A percentile compares a stretch with the other conserved stretches of the same genome.
Conservation (phyloP, 2,888 invertebrate genomes). For the Villa cingulata region DNA sequence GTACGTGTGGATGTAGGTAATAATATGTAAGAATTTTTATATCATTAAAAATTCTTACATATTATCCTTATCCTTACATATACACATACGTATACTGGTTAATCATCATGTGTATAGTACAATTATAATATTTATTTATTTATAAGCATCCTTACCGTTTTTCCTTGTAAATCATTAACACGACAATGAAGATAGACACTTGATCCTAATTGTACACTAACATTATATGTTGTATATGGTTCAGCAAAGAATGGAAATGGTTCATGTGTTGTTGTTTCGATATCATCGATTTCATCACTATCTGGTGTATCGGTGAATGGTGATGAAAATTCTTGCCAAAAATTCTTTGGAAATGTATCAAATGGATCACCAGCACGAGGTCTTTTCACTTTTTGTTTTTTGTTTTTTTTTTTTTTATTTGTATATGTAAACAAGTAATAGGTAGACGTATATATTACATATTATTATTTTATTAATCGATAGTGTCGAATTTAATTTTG, state of each 20-base stretch:
- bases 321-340: slow-evolving; percentile 37
- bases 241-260: slow-evolving; percentile 63
- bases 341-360: slow-evolving; percentile 35
- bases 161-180: slow-evolving; percentile 54
- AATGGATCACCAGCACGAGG: slow-evolving; percentile 35
- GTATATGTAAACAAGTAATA: too few species aligned
- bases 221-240: slow-evolving; percentile 44
- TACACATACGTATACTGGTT: too few species aligned
- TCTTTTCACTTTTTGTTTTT: slow-evolving; percentile 27
- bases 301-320: slow-evolving; percentile 36
- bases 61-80: too few species aligned
- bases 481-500: too few species aligned
- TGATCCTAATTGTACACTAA: slow-evolving; percentile 52
- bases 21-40: too few species aligned
- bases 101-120: too few species aligned
- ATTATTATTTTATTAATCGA: too few species aligned
- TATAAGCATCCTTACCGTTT: slow-evolving; percentile 40
- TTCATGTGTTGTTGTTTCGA: slow-evolving; percentile 45
- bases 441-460: too few species aligned
- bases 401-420: too few species aligned
- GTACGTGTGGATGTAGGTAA: too few species aligned
- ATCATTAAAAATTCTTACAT: too few species aligned
- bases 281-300: slow-evolving; percentile 30
- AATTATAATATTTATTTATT: too few species aligned
- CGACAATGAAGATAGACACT: slow-evolving; percentile 51